Evolutionary conservation across 2,797 vertebrate genomes (phyloP).

Genomic region (Micrastur ruficollis): DNA sequence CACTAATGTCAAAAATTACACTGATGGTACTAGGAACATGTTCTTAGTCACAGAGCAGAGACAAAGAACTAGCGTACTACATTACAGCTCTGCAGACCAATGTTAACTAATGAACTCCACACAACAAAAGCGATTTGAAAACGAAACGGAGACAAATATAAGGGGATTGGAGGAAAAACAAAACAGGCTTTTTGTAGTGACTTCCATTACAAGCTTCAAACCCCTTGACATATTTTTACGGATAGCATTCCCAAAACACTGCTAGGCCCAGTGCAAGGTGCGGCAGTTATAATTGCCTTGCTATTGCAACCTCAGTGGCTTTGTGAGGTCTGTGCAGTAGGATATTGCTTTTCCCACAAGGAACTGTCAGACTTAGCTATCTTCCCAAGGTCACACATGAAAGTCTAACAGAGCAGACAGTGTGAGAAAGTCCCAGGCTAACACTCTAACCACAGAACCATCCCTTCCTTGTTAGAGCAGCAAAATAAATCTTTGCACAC

Average conservation of each 20-base stretch:
- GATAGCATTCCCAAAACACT: background rate
- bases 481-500: background rate
- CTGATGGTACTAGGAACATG: background rate
- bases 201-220: background rate
- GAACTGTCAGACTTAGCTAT: background rate
- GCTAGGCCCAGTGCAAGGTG: background rate
- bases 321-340: background rate
- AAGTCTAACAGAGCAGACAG: slow-evolving; percentile 10
- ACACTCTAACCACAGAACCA: background rate
- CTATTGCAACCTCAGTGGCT: background rate
- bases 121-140: background rate
- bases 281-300: background rate
- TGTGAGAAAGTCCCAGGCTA: slow-evolving; percentile 8
- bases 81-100: background rate
- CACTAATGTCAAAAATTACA: background rate
- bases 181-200: background rate
- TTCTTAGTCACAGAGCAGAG: background rate
- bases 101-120: background rate
- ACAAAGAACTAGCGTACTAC: background rate
- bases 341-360: background rate
- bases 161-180: background rate
- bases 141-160: background rate
- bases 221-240: background rate
- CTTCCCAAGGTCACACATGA: slow-evolving; percentile 40
- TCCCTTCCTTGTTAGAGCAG: slow-evolving; percentile 13